These are phyloP conservation scores for Enteromius viviparus DNA, from an alignment of 2,797 vertebrate species.

Conservation along the genomic window DNA sequence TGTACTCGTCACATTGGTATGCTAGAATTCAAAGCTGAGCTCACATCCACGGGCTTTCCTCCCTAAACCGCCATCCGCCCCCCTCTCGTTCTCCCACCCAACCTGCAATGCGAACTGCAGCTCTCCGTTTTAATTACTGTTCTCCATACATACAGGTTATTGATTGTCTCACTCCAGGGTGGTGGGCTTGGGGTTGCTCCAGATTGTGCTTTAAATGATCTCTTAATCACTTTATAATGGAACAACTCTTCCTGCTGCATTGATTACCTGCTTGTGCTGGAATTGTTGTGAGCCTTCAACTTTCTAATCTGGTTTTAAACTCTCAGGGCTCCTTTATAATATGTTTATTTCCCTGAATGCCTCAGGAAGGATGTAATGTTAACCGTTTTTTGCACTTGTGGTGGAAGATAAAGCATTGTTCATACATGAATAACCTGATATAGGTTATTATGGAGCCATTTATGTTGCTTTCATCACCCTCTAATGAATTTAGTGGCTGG, in stretches of 20 bases:
- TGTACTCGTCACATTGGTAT: conserved; percentile 61
- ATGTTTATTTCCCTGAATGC: conserved; percentile 42
- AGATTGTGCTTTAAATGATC: conserved; percentile 71
- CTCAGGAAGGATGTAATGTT: conserved; percentile 20
- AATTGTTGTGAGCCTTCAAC: conserved; percentile 60
- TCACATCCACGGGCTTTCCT: conserved; percentile 42
- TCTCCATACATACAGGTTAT: conserved; percentile 64
- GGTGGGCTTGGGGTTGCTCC: conserved; percentile 54
- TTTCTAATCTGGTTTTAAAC: conserved; percentile 51
- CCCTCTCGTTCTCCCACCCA: conserved; percentile 37
- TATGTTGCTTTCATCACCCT: conserved; percentile 31
- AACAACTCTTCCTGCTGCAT: conserved; percentile 66
- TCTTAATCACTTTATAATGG: conserved; percentile 77
- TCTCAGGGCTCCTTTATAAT: conserved; percentile 39
- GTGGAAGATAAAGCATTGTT: conserved; percentile 30
- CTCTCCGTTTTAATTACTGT: conserved; percentile 60
- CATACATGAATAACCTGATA: conserved; percentile 36
- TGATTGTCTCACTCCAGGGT: conserved; percentile 61
- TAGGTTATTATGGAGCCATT: conserved; percentile 36
- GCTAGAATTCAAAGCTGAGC: conserved; percentile 54
- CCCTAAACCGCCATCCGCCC: conserved; percentile 15
- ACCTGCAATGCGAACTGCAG: conserved; percentile 38
- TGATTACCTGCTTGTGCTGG: conserved; percentile 68
- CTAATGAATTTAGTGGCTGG: conserved; percentile 34
- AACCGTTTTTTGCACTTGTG: conserved; percentile 11